Base-by-base conservation (phyloP, 2,113 vertebrate species). In the Plecotus auritus region DNA sequence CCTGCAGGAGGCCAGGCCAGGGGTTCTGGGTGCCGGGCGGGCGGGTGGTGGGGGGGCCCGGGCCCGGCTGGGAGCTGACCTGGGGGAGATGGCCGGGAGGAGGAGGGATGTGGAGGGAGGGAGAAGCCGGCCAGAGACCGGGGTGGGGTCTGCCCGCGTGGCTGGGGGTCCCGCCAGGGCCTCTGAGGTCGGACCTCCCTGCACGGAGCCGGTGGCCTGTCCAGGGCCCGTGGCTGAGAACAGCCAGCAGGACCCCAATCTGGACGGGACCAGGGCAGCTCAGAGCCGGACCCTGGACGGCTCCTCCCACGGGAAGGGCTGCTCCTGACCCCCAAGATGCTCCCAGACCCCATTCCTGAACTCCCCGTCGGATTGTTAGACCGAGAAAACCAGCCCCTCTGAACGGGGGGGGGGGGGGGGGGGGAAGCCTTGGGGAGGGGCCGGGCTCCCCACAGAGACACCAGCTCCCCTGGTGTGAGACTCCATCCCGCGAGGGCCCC, bases 281-380 rank as follows among this genome's bases (percentile, higher is more conserved):
- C 9, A 0, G 49, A 17, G 32, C 45, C n/a, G 0, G 3, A 16
- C 56, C 5, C n/a, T 4, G 45, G 32, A 13, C 17, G 3, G 13
- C 7, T 51, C 45, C 35, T 67, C 74, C 4, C 5, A 1, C 9
- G 3, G n/a, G 16, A 17, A 28, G 87, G 17, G 45, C 35, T 23
- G 59, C 20, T 32, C 4, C 18, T 7, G 35, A 69, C 26, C 22
- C 14, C n/a, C 0, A 1, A 17, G 59, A 40, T 3, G 42, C 61
- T 30, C 5, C 26, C 12, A 17, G 74, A 18, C 4, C 61, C 32
- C 7, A 18, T 35, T 17, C 76, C 35, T n/a, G 17, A 42, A 32
- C 67, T 9, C 54, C 56, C 22, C 22, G 32, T 49, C 73, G 0
- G 2, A 67, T 2, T 2, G 20, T 16, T 47, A 9, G 4, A 66